A percentile compares a stretch with the other conserved stretches of the same genome.
These are phyloP conservation scores for Formica aserva DNA, from an alignment of 2,888 invertebrate genomes.

Conservation along the genomic window DNA sequence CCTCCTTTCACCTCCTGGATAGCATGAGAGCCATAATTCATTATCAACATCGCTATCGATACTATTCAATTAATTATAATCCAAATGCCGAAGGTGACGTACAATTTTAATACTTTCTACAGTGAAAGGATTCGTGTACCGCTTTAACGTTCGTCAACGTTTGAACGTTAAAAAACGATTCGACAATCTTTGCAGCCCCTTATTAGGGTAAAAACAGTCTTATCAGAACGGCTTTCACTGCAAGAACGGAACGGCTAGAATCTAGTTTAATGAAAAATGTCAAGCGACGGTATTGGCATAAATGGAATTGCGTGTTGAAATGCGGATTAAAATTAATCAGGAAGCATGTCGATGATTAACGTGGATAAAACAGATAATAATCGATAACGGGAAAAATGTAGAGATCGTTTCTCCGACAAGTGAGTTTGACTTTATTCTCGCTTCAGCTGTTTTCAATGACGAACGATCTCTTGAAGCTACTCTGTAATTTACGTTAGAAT, in stretches of 20 bases:
- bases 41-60: slow-evolving; percentile 44
- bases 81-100: slow-evolving; percentile 10
- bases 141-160: neutral
- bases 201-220: slow-evolving; percentile 31
- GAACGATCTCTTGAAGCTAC: neutral
- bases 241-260: neutral
- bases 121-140: slow-evolving; percentile 38
- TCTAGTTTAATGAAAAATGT: neutral
- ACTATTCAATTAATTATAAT: slow-evolving; percentile 39
- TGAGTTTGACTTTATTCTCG: neutral
- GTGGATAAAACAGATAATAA: neutral
- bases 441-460: neutral
- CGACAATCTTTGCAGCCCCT: neutral
- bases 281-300: neutral
- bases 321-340: slow-evolving; percentile 5
- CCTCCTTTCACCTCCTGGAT: slow-evolving; percentile 62
- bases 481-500: neutral
- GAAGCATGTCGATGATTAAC: neutral
- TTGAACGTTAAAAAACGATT: slow-evolving; percentile 20
- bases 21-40: slow-evolving; percentile 52
- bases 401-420: neutral
- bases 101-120: slow-evolving; percentile 53
- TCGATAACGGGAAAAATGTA: neutral
- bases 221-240: slow-evolving; percentile 42
- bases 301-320: neutral